A percentile compares a stretch with the other conserved stretches of the same genome.
phyloP scores from a whole-genome alignment of 2,888 invertebrate species.

The Villa cingulata region DNA sequence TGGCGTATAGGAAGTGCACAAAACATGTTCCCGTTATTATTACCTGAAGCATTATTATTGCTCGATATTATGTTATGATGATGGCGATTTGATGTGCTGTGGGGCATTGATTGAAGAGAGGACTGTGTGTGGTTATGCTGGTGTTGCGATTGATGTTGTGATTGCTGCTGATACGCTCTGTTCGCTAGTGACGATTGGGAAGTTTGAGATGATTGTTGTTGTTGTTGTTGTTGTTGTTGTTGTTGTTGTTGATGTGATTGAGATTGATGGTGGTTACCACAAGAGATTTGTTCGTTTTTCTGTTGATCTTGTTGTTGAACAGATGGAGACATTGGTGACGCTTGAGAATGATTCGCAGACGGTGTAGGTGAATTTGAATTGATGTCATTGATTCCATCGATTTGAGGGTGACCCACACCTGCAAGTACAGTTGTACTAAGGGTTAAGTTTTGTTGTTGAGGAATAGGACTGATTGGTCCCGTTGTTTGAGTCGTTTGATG shows the following conservation, averaged over 20 bases:
- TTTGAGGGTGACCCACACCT: neutral
- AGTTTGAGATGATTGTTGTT: constrained; percentile 1
- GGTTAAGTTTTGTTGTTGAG: constrained; percentile 19
- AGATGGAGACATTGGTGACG: constrained; percentile 17
- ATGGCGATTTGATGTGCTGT: neutral
- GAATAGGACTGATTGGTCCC: constrained; percentile 35
- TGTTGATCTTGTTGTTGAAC: constrained; percentile 3
- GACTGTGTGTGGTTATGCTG: constrained; percentile 2
- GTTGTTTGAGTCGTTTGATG: constrained; percentile 37
- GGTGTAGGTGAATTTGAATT: constrained; percentile 17
- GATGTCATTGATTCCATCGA: constrained; percentile 11
- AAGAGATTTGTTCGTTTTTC: constrained; percentile 6
- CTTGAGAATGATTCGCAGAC: constrained; percentile 20
- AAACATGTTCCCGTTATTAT: neutral
- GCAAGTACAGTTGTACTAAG: neutral
- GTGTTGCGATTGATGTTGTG: constrained; percentile 6
- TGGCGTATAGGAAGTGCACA: constrained; percentile 18
- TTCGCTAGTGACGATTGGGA: constrained; percentile 2
- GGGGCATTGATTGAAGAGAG: neutral
- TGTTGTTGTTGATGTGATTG: constrained; percentile 9
- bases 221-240: constrained; percentile 12
- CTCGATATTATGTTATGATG: neutral
- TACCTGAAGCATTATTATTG: neutral
- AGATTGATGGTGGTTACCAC: constrained; percentile 5
- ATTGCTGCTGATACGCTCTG: constrained; percentile 2